Base-by-base conservation (phyloP, 2,797 vertebrate species). In the Mycteria americana region DNA sequence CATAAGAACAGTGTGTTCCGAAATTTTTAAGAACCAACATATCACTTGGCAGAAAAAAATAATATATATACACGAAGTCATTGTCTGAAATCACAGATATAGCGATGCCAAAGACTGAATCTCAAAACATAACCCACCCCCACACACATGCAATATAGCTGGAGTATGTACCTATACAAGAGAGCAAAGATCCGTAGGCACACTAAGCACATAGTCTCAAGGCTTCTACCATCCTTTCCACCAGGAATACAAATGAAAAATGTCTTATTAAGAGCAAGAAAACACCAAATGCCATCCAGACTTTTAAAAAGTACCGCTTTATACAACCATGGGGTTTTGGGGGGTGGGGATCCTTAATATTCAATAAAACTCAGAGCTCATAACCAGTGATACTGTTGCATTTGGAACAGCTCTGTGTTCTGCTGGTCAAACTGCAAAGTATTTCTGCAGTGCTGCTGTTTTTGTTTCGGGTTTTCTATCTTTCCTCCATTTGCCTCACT, bases 21-120 rank as follows among this genome's bases (percentile, higher is more conserved):
- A 97, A 93, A 96, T 94, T 96, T 97, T 97, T 91, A 97, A 94
- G 95, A 69, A 97, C 68, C 73, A 67, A 87, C 88, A 41, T 89
- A 95, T 93, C 81, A 93, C 85, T 95, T 96, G 94, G 87, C 77
- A 97, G 83, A 53, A 87, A 92, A 93, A 33, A 90, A 33, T 11
- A 41, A 74, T 86, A 95, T 3, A 31, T 6, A 54, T 7, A 62
- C 33, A 82, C 35, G 33, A 89, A 96, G 85, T 95, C 70, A 87
- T 94, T 94, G 80, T 94, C 89, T 95, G 90, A 95, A 97, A 97
- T 94, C 95, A 92, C 79, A 91, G 94, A 76, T 65, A 88, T 1
- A 68, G 67, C 10, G 41, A 95, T 93, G 96, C 25, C 72, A 76
- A 94, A 79, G 79, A 89, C 73, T 78, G 85, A 95, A 93, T 94